phyloP scores from a whole-genome alignment of 2,113 vertebrate species.

The Abramis brama region DNA sequence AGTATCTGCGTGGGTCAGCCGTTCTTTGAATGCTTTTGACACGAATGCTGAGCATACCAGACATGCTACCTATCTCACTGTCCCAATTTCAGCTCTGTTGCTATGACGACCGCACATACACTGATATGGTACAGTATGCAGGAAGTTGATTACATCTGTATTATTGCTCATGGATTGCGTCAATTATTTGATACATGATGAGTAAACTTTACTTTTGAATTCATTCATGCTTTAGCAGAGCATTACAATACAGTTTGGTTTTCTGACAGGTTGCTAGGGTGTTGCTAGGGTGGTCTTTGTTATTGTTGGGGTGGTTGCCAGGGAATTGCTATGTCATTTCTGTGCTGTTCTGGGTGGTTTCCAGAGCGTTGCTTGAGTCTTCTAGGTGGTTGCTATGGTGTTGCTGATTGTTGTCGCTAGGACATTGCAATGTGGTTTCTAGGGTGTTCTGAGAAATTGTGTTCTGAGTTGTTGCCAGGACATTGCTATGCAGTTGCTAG shows the following conservation, averaged over 20 bases:
- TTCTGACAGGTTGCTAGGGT: not conserved
- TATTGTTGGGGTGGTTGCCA: not conserved
- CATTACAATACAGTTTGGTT: not conserved
- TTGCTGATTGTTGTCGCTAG: not conserved
- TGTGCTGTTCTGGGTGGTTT: not conserved
- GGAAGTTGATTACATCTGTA: not conserved
- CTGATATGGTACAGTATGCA: conserved; percentile 28
- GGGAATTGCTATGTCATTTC: not conserved
- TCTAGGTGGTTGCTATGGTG: not conserved
- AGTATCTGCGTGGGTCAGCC: conserved; percentile 20
- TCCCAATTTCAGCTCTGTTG: conserved; percentile 62
- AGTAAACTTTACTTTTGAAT: not conserved
- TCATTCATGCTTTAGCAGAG: not conserved
- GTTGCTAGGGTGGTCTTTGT: not conserved
- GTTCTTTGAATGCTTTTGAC: conserved; percentile 52
- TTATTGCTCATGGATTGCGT: not conserved
- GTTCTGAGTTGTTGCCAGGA: no score
- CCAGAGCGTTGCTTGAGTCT: not conserved
- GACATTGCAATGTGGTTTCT: no score
- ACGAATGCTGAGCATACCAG: conserved; percentile 27
- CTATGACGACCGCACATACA: conserved; percentile 62
- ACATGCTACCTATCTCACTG: conserved; percentile 51
- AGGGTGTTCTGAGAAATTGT: no score
- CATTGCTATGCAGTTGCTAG: no score
- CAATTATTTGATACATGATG: conserved; percentile 2